phyloP scores from a whole-genome alignment of 2,113 vertebrate species.

The Saccopteryx leptura region DNA sequence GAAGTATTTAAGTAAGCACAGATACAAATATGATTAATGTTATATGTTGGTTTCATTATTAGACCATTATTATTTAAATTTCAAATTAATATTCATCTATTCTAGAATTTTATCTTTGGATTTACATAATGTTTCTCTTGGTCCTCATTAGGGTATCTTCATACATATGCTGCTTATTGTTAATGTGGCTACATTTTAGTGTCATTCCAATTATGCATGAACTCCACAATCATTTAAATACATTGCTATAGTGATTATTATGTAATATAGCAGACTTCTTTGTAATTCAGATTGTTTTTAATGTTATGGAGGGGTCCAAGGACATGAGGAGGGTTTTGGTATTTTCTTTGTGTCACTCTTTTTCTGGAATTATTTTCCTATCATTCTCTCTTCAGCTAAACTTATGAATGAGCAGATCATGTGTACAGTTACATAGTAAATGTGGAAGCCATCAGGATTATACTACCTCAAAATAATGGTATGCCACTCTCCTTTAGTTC shows the following conservation, averaged over 20 bases:
- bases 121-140: conserved; percentile 81
- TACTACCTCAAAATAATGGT: neutral
- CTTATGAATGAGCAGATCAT: neutral
- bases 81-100: conserved; percentile 78
- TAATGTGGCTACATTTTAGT: conserved; percentile 60
- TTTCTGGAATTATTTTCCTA: neutral
- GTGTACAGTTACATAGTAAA: neutral
- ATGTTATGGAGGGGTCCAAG: neutral
- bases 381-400: neutral
- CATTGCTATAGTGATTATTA: neutral
- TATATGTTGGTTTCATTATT: conserved; percentile 61
- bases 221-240: conserved; percentile 69
- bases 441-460: neutral
- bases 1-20: conserved; percentile 79
- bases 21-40: conserved; percentile 68
- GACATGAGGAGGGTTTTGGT: neutral
- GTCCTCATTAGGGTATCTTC: conserved; percentile 67
- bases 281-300: conserved; percentile 12
- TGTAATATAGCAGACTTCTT: conserved; percentile 3
- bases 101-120: conserved; percentile 77
- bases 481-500: neutral
- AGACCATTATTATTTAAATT: conserved; percentile 74
- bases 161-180: conserved; percentile 60
- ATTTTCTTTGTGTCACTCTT: neutral
- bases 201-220: conserved; percentile 20